phyloP scores from a whole-genome alignment of 2,888 invertebrate species.

The Volucella zonaria region DNA sequence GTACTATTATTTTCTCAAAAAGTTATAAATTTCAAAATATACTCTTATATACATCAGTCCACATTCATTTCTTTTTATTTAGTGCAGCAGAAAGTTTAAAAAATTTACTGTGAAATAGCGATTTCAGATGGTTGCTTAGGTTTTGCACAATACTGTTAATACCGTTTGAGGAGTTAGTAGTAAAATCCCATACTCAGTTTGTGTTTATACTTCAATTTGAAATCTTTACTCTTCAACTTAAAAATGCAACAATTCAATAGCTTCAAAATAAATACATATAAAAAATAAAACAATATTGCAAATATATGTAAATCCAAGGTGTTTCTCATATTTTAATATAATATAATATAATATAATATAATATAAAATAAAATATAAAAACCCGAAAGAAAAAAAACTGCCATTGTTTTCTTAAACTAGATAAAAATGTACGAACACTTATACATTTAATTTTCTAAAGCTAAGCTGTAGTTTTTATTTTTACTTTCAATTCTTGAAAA shows the following conservation, averaged over 20 bases:
- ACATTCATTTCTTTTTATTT: no score
- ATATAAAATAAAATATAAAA: slow-evolving; percentile 21
- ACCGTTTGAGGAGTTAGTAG: no score
- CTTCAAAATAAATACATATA: neutral
- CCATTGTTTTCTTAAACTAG: slow-evolving; percentile 58
- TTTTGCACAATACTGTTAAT: no score
- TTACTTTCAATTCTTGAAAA: neutral
- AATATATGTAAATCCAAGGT: slow-evolving; percentile 25
- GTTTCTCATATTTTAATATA: slow-evolving; percentile 23
- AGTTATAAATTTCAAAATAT: no score
- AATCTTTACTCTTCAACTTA: slow-evolving; percentile 7
- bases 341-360: slow-evolving; percentile 17
- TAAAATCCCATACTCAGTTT: no score
- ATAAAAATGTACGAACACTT: slow-evolving; percentile 13
- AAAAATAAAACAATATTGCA: slow-evolving; percentile 11
- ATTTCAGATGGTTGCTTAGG: no score
- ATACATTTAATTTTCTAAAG: slow-evolving; percentile 30
- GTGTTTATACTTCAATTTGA: neutral
- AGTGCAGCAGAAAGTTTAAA: no score
- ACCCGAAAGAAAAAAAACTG: slow-evolving; percentile 32
- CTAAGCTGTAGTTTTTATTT: slow-evolving; percentile 25
- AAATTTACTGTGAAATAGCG: no score
- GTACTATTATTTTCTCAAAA: no score
- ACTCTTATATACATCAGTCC: no score
- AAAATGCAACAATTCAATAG: neutral